Evolutionary conservation across 2,113 vertebrate species (phyloP).

Genomic region (Syngnathus typhle): DNA sequence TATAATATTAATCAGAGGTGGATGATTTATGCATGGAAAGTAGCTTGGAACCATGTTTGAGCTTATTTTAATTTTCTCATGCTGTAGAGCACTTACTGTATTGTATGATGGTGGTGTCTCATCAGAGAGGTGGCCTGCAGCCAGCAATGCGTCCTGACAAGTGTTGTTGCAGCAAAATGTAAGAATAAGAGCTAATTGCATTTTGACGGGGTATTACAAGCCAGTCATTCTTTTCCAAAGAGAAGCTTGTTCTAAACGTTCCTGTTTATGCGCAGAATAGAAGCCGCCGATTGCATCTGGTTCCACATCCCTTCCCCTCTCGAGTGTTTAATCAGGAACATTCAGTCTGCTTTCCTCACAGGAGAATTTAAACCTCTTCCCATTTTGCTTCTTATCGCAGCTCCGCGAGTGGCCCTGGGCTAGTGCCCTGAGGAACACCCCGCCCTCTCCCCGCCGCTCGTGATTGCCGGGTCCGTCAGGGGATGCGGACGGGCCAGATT

Average conservation of each 20-base stretch:
- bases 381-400: not conserved
- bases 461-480: slow-evolving; percentile 2
- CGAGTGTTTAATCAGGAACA: slow-evolving; percentile 23
- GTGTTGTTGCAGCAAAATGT: slow-evolving; percentile 25
- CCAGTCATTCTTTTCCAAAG: slow-evolving; percentile 19
- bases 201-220: slow-evolving; percentile 33
- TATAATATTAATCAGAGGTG: slow-evolving; percentile 27
- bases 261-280: slow-evolving; percentile 11
- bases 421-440: slow-evolving; percentile 13
- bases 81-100: slow-evolving; percentile 18
- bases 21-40: slow-evolving; percentile 36
- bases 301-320: slow-evolving; percentile 31
- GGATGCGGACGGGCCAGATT: slow-evolving; percentile 47
- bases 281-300: slow-evolving; percentile 35
- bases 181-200: slow-evolving; percentile 56
- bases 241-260: slow-evolving; percentile 1
- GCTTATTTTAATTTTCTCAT: not conserved
- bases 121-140: slow-evolving; percentile 28
- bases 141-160: slow-evolving; percentile 52
- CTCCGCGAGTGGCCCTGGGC: slow-evolving; percentile 14
- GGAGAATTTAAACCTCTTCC: not conserved
- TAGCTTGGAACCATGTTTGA: slow-evolving; percentile 22
- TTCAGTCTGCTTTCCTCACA: slow-evolving; percentile 7
- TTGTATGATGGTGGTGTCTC: slow-evolving; percentile 21
- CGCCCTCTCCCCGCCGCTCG: slow-evolving; percentile 23